Evolutionary conservation across 1,140 invertebrate species (phyloP), one percentile per base, ranked within the genome.

Genomic region (Dinoponera quadriceps): DNA sequence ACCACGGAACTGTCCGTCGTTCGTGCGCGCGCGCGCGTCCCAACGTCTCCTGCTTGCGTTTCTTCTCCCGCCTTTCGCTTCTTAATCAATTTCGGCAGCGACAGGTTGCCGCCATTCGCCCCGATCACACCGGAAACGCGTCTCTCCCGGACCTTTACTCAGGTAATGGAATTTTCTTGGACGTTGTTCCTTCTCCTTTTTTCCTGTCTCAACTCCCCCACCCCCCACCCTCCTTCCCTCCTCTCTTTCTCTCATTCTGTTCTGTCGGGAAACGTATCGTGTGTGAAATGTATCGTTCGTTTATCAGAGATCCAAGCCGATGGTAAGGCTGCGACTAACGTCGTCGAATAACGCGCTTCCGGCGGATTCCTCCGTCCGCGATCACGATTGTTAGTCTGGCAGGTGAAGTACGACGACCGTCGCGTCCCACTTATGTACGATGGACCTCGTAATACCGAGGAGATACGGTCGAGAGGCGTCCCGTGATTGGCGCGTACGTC

Each of bases 1-100:
- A 81, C 33, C 55, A 51, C 49, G n/a, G 22, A 82, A 60, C 68
- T 60, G 38, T 29, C 29, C 74, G 62, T 55, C 74, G 74, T 25
- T 66, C 27, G 48, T 48, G 38, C 74, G 29, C 54, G 48, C 48
- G 22, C 54, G 48, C 20, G 22, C 38, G 38, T 44, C 38, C 9
- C 38, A 44, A 0, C 38, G 38, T 44, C 20, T 5, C 48, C 9
- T 54, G 18, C 22, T 29, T 44, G 16, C 38, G 27, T 77, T 75
- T 54, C 27, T 65, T 65, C 20, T 66, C 27, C 33, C 25, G n/a
- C n/a, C 49, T 51, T 54, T 77, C 44, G 73, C 48, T 77, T 77
- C 60, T 68, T 77, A 77, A 77, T 77, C 74, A 77, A 68, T 77
- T 66, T 20, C 65, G 74, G 48, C 33, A 77, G 4, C 62, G 62